Percentiles rank a stretch among this genome's conserved stretches.
phyloP scores from a whole-genome alignment of 2,888 invertebrate genomes.

The Hartigia nigra region DNA sequence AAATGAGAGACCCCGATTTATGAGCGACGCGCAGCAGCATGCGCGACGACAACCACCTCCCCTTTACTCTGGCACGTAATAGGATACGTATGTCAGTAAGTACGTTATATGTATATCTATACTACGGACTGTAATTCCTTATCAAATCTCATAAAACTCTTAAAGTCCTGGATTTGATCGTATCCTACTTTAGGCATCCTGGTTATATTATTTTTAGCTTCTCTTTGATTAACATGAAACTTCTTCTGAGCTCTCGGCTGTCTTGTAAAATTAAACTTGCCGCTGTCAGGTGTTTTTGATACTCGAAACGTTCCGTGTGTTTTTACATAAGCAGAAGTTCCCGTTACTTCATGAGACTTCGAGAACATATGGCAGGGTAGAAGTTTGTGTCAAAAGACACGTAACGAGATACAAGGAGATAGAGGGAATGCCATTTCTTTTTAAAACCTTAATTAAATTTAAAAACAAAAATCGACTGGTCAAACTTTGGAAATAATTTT shows the following conservation, averaged over 20 bases:
- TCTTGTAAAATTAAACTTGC: slow-evolving; percentile 15
- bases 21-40: slow-evolving; percentile 25
- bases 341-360: not conserved
- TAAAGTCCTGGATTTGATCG: not conserved
- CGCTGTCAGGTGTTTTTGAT: slow-evolving; percentile 20
- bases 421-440: not conserved
- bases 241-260: not conserved
- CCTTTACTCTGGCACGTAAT: slow-evolving; percentile 18
- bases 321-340: not conserved
- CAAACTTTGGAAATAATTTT: not conserved
- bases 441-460: not conserved
- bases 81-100: slow-evolving; percentile 19
- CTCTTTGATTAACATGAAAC: not conserved
- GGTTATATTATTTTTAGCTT: not conserved
- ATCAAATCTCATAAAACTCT: not conserved
- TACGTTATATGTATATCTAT: not conserved
- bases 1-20: slow-evolving; percentile 26
- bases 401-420: not conserved
- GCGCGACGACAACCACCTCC: slow-evolving; percentile 25
- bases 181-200: not conserved
- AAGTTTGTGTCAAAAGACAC: not conserved
- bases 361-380: not conserved
- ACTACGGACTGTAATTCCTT: not conserved
- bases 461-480: not conserved
- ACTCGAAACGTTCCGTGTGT: slow-evolving; percentile 7